Conservation (phyloP, 1,140 invertebrate species). For the Orius insidiosus region DNA sequence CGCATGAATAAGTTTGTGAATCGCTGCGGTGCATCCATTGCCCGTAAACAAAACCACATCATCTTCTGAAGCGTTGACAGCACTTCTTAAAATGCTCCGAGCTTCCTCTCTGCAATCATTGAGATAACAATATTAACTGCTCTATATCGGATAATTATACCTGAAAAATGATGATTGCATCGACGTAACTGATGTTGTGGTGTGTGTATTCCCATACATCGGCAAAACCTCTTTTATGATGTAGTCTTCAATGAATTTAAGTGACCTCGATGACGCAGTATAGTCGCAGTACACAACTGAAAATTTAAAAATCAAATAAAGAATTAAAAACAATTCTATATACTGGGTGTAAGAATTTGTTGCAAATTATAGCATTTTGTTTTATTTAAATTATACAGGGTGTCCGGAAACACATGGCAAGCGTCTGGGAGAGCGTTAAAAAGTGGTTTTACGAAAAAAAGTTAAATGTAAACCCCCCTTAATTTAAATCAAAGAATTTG, state of each 20-base stretch:
- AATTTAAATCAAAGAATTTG: too few species aligned
- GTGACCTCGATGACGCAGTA: constrained; percentile 58
- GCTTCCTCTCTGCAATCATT: constrained; percentile 50
- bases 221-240: constrained; percentile 65
- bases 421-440: too few species aligned
- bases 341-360: too few species aligned
- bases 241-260: constrained; percentile 79
- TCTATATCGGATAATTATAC: constrained; percentile 28
- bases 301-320: constrained; percentile 25
- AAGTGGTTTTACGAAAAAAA: too few species aligned
- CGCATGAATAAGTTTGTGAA: constrained; percentile 49
- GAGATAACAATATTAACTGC: too few species aligned
- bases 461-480: too few species aligned
- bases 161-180: constrained; percentile 74
- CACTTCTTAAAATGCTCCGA: constrained; percentile 60
- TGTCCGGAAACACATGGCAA: too few species aligned
- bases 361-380: too few species aligned
- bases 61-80: constrained; percentile 62
- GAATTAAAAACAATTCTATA: too few species aligned
- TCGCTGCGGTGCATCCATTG: constrained; percentile 50
- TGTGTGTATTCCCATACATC: constrained; percentile 69
- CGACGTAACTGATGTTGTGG: constrained; percentile 67
- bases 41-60: constrained; percentile 70
- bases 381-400: too few species aligned
- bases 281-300: constrained; percentile 73